Evolutionary conservation across 2,113 vertebrate genomes (phyloP).

Genomic region (Vombatus ursinus): DNA sequence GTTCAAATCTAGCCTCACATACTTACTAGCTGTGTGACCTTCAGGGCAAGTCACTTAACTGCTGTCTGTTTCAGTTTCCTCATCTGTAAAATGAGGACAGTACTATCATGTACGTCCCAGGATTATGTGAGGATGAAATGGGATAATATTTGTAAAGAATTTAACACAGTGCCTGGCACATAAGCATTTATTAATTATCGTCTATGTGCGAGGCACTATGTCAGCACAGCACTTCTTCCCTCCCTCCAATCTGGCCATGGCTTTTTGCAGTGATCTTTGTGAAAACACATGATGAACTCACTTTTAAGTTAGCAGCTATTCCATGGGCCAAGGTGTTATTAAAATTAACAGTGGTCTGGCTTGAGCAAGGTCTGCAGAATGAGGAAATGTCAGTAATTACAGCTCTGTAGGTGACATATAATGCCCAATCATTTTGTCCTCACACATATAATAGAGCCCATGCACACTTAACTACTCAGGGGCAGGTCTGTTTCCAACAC

Average conservation of each 20-base stretch:
- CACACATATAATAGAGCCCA: background rate
- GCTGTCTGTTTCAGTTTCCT: background rate
- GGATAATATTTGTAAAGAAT: background rate
- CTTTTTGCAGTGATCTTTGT: background rate
- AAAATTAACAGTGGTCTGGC: background rate
- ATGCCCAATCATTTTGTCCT: background rate
- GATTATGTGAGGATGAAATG: background rate
- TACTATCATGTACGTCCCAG: background rate
- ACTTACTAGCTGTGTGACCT: background rate
- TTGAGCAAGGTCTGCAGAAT: background rate
- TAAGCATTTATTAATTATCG: background rate
- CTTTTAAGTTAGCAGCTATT: background rate
- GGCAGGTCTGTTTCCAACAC: slow-evolving; percentile 37
- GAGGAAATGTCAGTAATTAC: background rate
- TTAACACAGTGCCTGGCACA: background rate
- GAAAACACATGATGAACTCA: background rate
- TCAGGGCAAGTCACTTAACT: background rate
- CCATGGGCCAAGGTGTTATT: background rate
- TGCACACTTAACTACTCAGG: background rate
- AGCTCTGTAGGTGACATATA: background rate
- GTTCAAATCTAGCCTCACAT: background rate
- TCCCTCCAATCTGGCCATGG: background rate
- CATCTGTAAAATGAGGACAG: background rate
- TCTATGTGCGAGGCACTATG: background rate
- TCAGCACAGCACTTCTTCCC: background rate